A percentile compares a stretch with the other conserved stretches of the same genome.
These are phyloP conservation scores for Epinephelus coioides DNA, from an alignment of 2,797 vertebrate species.

Conservation along the genomic window DNA sequence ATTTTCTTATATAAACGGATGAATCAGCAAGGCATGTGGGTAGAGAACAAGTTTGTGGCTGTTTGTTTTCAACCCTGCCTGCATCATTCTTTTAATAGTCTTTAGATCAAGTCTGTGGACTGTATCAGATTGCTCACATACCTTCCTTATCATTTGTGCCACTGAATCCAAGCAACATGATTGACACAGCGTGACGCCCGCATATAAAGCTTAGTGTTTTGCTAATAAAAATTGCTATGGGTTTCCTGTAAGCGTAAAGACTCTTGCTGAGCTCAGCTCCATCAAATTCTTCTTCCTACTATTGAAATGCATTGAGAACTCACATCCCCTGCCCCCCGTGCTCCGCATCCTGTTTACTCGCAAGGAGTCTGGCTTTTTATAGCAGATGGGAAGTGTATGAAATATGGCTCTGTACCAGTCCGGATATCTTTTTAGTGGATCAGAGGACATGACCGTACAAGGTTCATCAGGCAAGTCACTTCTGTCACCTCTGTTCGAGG, in stretches of 20 bases:
- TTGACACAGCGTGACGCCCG: not conserved
- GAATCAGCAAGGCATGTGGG: slow-evolving; percentile 46
- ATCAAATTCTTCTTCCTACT: slow-evolving; percentile 67
- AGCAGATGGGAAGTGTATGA: slow-evolving; percentile 63
- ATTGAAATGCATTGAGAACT: slow-evolving; percentile 63
- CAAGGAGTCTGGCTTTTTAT: slow-evolving; percentile 53
- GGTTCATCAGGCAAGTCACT: slow-evolving; percentile 22
- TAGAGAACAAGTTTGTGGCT: slow-evolving; percentile 36
- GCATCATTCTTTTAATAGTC: slow-evolving; percentile 29
- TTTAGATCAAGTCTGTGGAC: slow-evolving; percentile 8
- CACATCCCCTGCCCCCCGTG: slow-evolving; percentile 3
- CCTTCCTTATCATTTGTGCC: slow-evolving; percentile 20
- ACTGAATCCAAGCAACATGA: not conserved
- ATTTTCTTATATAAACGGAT: slow-evolving; percentile 46
- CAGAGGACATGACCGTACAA: slow-evolving; percentile 60
- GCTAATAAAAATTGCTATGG: slow-evolving; percentile 4
- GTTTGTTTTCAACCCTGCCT: slow-evolving; percentile 40
- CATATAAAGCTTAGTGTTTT: slow-evolving; percentile 25
- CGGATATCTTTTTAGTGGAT: slow-evolving; percentile 53
- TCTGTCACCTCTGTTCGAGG: slow-evolving; percentile 31
- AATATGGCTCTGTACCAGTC: slow-evolving; percentile 41
- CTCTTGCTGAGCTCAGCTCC: slow-evolving; percentile 12
- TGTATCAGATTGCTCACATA: slow-evolving; percentile 25
- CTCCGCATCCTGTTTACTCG: slow-evolving; percentile 82
- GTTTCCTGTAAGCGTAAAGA: slow-evolving; percentile 21